A percentile compares a stretch with the other conserved stretches of the same genome.
Conservation (phyloP, 2,888 invertebrate species). For the Alsophila aescularia region DNA sequence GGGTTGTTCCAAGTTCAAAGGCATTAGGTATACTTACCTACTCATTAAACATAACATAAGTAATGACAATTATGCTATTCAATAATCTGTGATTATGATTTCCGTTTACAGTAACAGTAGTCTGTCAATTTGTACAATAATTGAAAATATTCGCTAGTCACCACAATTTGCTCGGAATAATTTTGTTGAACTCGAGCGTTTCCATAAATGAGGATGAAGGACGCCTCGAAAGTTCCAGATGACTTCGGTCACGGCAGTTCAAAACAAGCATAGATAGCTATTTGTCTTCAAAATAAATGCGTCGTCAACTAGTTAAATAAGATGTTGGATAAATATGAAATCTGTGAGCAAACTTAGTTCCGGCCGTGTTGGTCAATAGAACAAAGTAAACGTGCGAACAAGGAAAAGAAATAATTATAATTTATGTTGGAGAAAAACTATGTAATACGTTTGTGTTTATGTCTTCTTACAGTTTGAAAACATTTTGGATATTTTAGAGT, state of each 20-base stretch:
- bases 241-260: constrained; percentile 3
- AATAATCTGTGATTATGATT: no score
- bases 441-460: no score
- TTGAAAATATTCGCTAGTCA: no score
- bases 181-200: neutral
- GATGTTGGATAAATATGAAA: constrained; percentile 16
- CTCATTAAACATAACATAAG: no score
- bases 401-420: neutral
- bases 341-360: constrained; percentile 19
- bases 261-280: constrained; percentile 2
- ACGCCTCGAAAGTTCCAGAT: constrained; percentile 17
- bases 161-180: neutral
- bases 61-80: no score
- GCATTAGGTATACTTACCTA: no score
- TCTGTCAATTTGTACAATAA: no score
- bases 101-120: no score
- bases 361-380: constrained; percentile 15
- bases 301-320: constrained; percentile 15
- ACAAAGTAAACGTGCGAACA: constrained; percentile 2
- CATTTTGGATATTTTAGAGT: no score
- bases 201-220: neutral
- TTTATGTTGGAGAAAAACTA: neutral
- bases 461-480: no score
- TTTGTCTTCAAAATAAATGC: constrained; percentile 17
- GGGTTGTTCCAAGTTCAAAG: no score